These are phyloP conservation scores for Manacus vitellinus DNA, from an alignment of 2,113 vertebrate species.

Conservation along the genomic window DNA sequence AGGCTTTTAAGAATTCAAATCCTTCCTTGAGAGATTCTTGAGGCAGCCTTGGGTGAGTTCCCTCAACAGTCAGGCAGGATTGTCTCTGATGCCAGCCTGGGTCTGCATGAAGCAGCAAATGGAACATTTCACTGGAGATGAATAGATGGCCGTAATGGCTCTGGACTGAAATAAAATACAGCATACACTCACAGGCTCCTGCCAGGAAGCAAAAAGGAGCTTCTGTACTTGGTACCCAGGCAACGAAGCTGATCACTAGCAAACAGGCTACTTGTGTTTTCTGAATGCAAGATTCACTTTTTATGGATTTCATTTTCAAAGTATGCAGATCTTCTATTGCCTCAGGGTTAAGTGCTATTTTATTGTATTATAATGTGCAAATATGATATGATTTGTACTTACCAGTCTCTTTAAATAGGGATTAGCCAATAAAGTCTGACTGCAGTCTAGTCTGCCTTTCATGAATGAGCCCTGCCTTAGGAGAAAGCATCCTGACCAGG, in stretches of 20 bases:
- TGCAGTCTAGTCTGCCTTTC: background rate
- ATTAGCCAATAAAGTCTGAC: background rate
- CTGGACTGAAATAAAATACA: conserved; percentile 30
- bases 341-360: background rate
- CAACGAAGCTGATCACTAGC: conserved; percentile 6
- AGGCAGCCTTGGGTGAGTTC: background rate
- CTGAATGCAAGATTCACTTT: background rate
- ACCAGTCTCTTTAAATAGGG: background rate
- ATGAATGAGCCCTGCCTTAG: background rate
- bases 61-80: background rate
- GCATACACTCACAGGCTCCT: background rate
- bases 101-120: background rate
- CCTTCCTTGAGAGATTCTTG: background rate
- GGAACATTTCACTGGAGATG: background rate
- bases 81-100: background rate
- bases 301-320: background rate
- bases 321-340: background rate
- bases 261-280: background rate
- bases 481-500: background rate
- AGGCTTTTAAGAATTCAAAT: background rate
- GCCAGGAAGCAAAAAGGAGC: conserved; percentile 23
- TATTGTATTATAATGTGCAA: background rate
- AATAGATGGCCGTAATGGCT: background rate
- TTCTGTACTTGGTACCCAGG: conserved; percentile 34
- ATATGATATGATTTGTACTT: background rate